Evolutionary conservation across 2,113 vertebrate species (phyloP).

Genomic region (Seriola dumerili): DNA sequence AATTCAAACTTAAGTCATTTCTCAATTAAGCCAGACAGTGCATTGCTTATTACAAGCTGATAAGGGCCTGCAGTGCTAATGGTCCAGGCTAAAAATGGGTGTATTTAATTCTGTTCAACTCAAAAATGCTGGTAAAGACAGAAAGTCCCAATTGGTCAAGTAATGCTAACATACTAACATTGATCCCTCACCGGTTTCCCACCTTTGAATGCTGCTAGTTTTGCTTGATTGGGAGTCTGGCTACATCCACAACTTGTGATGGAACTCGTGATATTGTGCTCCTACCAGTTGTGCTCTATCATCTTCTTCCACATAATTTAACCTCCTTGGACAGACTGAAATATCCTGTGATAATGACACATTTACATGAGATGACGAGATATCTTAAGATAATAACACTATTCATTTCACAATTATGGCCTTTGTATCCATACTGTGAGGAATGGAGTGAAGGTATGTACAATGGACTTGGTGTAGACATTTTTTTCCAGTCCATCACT

Average conservation of each 20-base stretch:
- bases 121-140: not conserved
- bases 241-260: not conserved
- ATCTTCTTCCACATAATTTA: not conserved
- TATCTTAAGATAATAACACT: not conserved
- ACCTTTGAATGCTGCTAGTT: too few species aligned
- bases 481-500: not conserved
- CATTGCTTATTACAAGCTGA: not conserved
- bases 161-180: not conserved
- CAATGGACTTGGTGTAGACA: not conserved
- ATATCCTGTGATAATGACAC: constrained; percentile 5
- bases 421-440: not conserved
- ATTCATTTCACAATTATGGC: not conserved
- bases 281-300: not conserved
- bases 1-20: not conserved
- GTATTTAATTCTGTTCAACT: not conserved
- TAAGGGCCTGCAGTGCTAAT: not conserved
- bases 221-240: too few species aligned
- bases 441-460: not conserved
- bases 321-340: not conserved
- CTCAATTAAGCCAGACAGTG: not conserved
- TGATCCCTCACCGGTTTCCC: too few species aligned
- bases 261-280: not conserved
- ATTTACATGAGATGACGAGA: not conserved
- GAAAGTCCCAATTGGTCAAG: too few species aligned
- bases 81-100: not conserved